Evolutionary conservation across 2,113 vertebrate genomes (phyloP).

Genomic region (Corynorhinus townsendii): DNA sequence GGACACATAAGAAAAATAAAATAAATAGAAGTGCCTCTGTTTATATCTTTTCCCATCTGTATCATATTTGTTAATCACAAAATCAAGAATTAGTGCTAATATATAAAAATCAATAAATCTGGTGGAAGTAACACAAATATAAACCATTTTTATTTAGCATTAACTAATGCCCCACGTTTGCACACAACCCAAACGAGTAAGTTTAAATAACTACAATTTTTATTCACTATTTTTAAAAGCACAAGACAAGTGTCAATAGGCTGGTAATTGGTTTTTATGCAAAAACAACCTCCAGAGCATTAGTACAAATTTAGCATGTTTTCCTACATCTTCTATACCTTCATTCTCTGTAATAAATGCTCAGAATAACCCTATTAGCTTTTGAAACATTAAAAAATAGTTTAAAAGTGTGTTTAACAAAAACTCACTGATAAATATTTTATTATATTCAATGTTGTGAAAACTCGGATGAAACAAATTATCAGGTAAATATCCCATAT

Average conservation of each 20-base stretch:
- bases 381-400: slow-evolving; percentile 16
- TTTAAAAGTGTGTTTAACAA: not conserved
- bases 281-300: not conserved
- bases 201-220: not conserved
- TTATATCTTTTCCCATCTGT: not conserved
- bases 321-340: not conserved
- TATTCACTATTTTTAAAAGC: slow-evolving; percentile 13
- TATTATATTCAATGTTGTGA: not conserved
- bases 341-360: not conserved
- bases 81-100: not conserved
- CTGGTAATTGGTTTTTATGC: not conserved
- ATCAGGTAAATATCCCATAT: not conserved
- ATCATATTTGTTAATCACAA: slow-evolving; percentile 18
- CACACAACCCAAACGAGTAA: not conserved
- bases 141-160: slow-evolving; percentile 17
- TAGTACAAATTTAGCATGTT: not conserved
- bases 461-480: slow-evolving; percentile 37
- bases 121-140: not conserved
- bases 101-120: slow-evolving; percentile 15
- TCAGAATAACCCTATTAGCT: not conserved
- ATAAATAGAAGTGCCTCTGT: not conserved
- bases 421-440: slow-evolving; percentile 24
- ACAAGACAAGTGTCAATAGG: not conserved
- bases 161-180: not conserved
- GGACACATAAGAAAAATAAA: not conserved